Evolutionary conservation across 2,888 invertebrate species (phyloP).

Genomic region (Eucera pruinosa): DNA sequence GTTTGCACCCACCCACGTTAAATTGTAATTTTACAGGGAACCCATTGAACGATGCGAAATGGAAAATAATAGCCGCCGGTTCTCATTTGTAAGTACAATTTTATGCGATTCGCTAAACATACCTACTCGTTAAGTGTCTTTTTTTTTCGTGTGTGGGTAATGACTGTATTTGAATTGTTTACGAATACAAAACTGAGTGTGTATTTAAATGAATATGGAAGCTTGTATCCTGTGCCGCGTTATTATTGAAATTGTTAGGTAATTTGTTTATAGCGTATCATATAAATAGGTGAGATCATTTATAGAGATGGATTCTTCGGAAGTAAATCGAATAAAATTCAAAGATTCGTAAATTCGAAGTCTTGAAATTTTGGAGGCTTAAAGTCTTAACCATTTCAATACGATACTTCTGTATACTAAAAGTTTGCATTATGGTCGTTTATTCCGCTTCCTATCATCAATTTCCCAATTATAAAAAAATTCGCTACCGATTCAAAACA

Average conservation of each 20-base stretch:
- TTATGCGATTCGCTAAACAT: neutral
- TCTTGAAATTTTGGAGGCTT: too few species aligned
- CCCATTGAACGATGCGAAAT: slow-evolving; percentile 11
- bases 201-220: neutral
- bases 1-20: slow-evolving; percentile 58
- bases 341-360: too few species aligned
- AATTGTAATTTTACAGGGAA: slow-evolving; percentile 37
- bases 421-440: too few species aligned
- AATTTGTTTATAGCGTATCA: neutral
- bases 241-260: neutral
- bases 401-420: too few species aligned
- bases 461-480: too few species aligned
- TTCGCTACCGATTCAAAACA: too few species aligned
- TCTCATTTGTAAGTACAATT: slow-evolving; percentile 24
- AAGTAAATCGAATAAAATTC: too few species aligned
- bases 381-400: too few species aligned
- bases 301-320: too few species aligned
- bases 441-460: too few species aligned
- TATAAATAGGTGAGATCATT: neutral
- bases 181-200: neutral
- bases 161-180: neutral
- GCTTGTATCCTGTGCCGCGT: neutral
- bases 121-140: neutral
- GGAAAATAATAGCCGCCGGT: slow-evolving; percentile 31
- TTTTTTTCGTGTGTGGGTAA: neutral